Base-by-base conservation (phyloP, 2,888 invertebrate species). In the Trichogramma evanescens region DNA sequence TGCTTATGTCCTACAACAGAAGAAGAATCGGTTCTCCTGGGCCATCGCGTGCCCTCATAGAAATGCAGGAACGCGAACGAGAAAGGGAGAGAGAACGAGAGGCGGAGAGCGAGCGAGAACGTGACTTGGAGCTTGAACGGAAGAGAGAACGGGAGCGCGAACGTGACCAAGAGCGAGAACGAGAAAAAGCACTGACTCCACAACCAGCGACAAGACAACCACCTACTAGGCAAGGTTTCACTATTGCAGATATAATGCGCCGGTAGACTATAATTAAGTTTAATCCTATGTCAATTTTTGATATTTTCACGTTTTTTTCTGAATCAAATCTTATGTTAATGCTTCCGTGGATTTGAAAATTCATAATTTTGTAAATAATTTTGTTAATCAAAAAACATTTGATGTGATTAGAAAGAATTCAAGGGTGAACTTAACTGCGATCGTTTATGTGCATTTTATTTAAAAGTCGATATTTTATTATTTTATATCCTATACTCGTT, bases 241-340 rank as follows among this genome's bases (percentile, higher is more conserved):
- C 91, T 74, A 93, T 93, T 81, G 93, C 91, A 73, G 93, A 93
- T 69, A 92, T 93, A 68, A 92, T 93, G 93, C 84, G 92, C 72
- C 89, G 91, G 78, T 91, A 82, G 83, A 74, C 66, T 41, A 39
- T 42, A 8, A 6, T 7, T 51, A 9, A n/a, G 9, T 54, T 9
- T 6, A 39, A 38, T 26, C 4, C 38, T 45, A 44, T 5, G 26
- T 26, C 6, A 45, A n/a, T 26, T 45, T 44, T 26, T 41, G n/a
- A 41, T 13, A 13, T 13, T 54, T 54, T 26, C 8, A 45, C 9
- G 45, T n/a, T 13, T 45, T 45, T 45, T 45, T 45, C 8, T 45
- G 3, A 26, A 26, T 26, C 26, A 2, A 26, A 26, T 26, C 26
- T 26, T 26, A 26, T 26, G 26, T 26, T 26, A 26, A 26, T 26